A percentile compares a stretch with the other conserved stretches of the same genome.
These are phyloP conservation scores for Alectoris magna DNA, from an alignment of 2,797 vertebrate genomes.

Conservation along the genomic window DNA sequence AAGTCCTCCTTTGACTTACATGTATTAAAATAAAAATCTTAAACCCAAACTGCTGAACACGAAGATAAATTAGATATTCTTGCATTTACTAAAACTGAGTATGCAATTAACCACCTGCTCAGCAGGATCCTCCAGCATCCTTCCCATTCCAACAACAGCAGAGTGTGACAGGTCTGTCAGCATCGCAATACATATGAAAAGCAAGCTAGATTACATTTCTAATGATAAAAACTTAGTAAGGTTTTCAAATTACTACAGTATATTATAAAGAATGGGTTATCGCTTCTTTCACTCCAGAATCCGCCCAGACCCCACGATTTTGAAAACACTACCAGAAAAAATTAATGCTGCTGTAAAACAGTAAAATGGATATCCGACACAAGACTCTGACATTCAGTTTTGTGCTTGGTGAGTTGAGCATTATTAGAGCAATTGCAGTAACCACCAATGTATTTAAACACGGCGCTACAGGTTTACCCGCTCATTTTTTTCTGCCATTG, in stretches of 20 bases:
- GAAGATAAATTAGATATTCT: not conserved
- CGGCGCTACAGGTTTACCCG: not conserved
- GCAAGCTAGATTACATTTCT: not conserved
- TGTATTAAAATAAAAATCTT: not conserved
- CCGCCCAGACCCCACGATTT: not conserved
- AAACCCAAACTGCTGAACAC: not conserved
- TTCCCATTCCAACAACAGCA: not conserved
- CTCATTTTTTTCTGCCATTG: not conserved
- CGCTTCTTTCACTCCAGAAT: not conserved
- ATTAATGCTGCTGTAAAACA: not conserved
- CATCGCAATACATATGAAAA: not conserved
- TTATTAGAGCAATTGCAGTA: not conserved
- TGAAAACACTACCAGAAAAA: not conserved
- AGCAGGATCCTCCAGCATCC: not conserved
- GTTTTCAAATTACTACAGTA: not conserved
- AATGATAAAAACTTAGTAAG: not conserved
- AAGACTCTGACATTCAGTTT: not conserved
- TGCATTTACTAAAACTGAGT: not conserved
- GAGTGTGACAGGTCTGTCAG: not conserved
- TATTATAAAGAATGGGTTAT: not conserved
- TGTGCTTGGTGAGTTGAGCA: not conserved
- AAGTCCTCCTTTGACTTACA: not conserved
- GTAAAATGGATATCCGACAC: not conserved
- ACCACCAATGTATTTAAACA: not conserved
- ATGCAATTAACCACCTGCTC: not conserved